Percentiles rank a stretch among this genome's conserved stretches.
Evolutionary conservation across 2,797 vertebrate genomes (phyloP).

Genomic region (Diceros bicornis): DNA sequence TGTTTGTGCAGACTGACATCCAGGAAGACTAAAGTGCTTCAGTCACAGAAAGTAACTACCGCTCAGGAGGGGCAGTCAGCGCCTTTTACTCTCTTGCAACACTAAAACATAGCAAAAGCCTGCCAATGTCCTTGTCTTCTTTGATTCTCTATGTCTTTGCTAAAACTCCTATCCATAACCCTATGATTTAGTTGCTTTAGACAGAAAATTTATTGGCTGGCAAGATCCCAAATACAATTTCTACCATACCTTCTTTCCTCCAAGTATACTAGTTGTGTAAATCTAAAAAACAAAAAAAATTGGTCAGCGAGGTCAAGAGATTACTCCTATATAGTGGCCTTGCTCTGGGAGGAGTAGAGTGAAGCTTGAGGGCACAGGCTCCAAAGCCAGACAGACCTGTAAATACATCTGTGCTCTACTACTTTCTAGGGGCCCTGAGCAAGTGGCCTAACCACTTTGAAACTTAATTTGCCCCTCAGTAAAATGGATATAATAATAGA

Average conservation of each 20-base stretch:
- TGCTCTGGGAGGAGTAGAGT: background rate
- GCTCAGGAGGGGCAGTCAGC: background rate
- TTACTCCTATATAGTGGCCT: background rate
- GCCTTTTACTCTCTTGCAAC: background rate
- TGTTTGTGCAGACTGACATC: conserved; percentile 70
- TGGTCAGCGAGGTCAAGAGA: background rate
- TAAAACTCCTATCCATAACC: background rate
- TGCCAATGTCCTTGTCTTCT: background rate
- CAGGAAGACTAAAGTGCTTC: conserved; percentile 69
- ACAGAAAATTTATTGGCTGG: background rate
- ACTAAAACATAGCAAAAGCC: conserved; percentile 49
- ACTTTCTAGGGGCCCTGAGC: background rate
- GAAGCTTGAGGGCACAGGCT: background rate
- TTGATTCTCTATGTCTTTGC: conserved; percentile 33
- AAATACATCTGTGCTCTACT: background rate
- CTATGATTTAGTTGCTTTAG: background rate
- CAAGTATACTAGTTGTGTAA: background rate
- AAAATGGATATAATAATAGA: background rate
- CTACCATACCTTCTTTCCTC: background rate
- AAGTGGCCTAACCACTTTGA: background rate
- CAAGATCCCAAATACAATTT: background rate
- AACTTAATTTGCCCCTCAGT: background rate
- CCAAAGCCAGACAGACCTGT: background rate
- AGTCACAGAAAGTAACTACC: conserved; percentile 62
- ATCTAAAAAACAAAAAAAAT: background rate